Conservation (phyloP, 2,888 invertebrate species). For the Pollenia labialis region DNA sequence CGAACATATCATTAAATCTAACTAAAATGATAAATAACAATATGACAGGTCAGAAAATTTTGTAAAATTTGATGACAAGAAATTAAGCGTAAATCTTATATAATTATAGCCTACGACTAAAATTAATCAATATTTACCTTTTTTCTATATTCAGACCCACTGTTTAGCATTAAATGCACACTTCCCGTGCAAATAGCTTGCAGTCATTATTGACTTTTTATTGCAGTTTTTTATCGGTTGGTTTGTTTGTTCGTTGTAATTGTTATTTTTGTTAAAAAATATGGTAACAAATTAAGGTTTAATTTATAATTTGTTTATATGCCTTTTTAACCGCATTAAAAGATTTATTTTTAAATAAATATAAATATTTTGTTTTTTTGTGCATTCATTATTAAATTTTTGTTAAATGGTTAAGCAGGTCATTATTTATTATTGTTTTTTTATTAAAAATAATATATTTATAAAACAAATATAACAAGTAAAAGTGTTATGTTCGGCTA, state of each 20-base stretch:
- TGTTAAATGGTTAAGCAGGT: conserved; percentile 62
- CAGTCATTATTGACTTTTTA: conserved; percentile 58
- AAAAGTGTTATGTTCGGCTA: too few relatives aligned
- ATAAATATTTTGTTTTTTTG: conserved; percentile 16
- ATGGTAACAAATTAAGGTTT: conserved; percentile 56
- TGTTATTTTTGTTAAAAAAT: conserved; percentile 51
- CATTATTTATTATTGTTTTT: conserved; percentile 69
- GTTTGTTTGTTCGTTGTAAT: conserved; percentile 25
- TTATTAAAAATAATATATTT: conserved; percentile 31
- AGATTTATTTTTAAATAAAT: conserved; percentile 51
- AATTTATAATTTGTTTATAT: conserved; percentile 67
- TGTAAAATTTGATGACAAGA: too few relatives aligned
- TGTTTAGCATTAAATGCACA: conserved; percentile 30
- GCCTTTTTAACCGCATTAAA: conserved; percentile 55
- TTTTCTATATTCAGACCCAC: too few relatives aligned
- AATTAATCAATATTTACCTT: too few relatives aligned
- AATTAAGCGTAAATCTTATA: too few relatives aligned
- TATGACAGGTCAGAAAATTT: too few relatives aligned
- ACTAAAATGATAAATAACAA: too few relatives aligned
- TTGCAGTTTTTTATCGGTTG: conserved; percentile 13
- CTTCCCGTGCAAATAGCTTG: conserved; percentile 33
- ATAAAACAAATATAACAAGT: background rate
- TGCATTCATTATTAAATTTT: conserved; percentile 61
- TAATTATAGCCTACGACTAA: too few relatives aligned
- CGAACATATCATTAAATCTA: too few relatives aligned